Conservation (phyloP, 1,140 invertebrate genomes). For the Temnothorax nylanderi region DNA sequence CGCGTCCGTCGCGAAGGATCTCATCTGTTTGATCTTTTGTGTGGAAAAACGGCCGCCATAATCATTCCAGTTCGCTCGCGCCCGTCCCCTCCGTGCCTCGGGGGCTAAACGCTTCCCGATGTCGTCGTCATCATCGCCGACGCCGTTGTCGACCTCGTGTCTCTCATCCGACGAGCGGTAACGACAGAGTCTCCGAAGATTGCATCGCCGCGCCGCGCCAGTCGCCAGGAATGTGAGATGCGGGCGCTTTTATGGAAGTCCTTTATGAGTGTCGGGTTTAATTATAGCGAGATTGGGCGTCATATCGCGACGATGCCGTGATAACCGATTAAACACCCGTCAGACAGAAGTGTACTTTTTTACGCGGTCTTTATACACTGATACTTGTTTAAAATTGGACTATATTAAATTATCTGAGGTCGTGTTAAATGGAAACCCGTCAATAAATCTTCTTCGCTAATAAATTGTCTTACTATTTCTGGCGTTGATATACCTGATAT, state of each 20-base stretch:
- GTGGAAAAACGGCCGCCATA: conserved; percentile 61
- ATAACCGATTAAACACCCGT: background rate
- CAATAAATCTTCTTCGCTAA: background rate
- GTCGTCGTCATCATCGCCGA: conserved; percentile 34
- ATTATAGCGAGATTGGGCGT: background rate
- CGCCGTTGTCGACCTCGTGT: conserved; percentile 17
- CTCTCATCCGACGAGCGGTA: conserved; percentile 29
- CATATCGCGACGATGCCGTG: background rate
- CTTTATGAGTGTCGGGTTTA: background rate
- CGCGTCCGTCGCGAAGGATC: conserved; percentile 35
- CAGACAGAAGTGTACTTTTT: background rate
- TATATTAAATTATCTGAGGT: background rate
- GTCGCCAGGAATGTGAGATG: background rate
- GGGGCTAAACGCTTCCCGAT: conserved; percentile 42
- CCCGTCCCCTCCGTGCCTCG: background rate
- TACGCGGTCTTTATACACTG: background rate
- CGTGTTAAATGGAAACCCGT: background rate
- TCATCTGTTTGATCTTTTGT: conserved; percentile 55
- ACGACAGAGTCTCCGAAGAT: conserved; percentile 33
- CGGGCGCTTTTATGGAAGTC: background rate
- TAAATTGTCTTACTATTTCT: conserved; percentile 1
- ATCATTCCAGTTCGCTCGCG: conserved; percentile 40
- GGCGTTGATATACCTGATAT: background rate
- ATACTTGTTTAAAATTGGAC: background rate
- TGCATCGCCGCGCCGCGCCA: background rate